Evolutionary conservation across 2,888 invertebrate species (phyloP), one percentile per base, ranked within the genome.

Genomic region (Dinocampus coccinellae): DNA sequence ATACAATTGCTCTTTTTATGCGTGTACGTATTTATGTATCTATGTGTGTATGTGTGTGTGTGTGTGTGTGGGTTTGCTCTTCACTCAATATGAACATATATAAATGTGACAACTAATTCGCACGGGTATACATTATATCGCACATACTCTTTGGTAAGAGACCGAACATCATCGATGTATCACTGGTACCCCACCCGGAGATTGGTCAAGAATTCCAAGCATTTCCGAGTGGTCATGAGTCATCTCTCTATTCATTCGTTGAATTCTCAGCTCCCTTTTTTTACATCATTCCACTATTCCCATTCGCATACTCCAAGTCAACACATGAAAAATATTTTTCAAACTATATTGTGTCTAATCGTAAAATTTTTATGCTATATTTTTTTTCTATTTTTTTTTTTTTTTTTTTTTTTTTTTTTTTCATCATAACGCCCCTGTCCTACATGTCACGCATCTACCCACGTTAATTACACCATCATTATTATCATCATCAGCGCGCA

Each of bases 391-490:
- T n/a, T 73, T 77, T 63, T 70, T 68, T 22, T 72, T 57, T 52
- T 55, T 36, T 70, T 55, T 57, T 33, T 55, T 22, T 34, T 6
- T 55, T 34, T 7, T 39, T 9, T 13, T 55, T 57, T 57, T 66
- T 57, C 16, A 66, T 24, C 36, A 57, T 34, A 33, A 42, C 52
- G 77, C 73, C 74, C 75, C 76, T 79, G 79, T 80, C 79, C 80
- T 75, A 80, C 77, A 80, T 81, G 81, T 82, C 81, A 81, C 80
- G 82, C 78, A 73, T 75, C 74, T 80, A 75, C 79, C 78, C 79
- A 81, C 78, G 77, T 76, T 84, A 82, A 84, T 84, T 81, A 79
- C 72, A 76, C 77, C 74, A 77, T 81, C 79, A 82, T 81, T 80
- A 79, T 79, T 11, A 34, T 57, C 39, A 58, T 39, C 61, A 24